Evolutionary conservation across 2,888 invertebrate genomes (phyloP).

Genomic region (Morinoia aosen): DNA sequence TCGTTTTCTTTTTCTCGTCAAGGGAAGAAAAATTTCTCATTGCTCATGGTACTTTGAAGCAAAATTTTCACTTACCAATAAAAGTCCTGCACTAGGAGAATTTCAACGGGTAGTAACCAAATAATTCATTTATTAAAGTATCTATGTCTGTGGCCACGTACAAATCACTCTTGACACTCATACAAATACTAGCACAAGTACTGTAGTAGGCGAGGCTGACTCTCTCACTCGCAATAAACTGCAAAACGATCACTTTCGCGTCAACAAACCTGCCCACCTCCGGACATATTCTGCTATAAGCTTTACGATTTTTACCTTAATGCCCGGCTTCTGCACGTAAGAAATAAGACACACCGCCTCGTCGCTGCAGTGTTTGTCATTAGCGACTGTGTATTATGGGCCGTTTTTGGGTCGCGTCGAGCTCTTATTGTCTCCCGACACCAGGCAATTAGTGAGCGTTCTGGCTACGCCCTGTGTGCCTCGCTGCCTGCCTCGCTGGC

Average conservation of each 20-base stretch:
- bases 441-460: neutral
- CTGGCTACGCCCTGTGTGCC: neutral
- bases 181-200: neutral
- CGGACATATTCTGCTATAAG: too few species aligned
- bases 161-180: neutral
- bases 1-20: neutral
- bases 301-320: too few species aligned
- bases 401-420: neutral
- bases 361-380: slow-evolving; percentile 29
- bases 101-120: neutral
- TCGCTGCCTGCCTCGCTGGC: neutral
- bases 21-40: too few species aligned
- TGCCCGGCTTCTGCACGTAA: too few species aligned
- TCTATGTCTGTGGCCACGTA: neutral
- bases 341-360: neutral
- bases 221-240: too few species aligned
- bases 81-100: neutral
- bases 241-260: too few species aligned
- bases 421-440: slow-evolving; percentile 13
- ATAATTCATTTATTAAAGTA: neutral
- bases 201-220: neutral
- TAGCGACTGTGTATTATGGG: slow-evolving; percentile 20
- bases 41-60: too few species aligned
- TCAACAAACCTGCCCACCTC: too few species aligned
- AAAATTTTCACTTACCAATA: neutral